These are phyloP conservation scores for Sweltsa coloradensis DNA, from an alignment of 1,140 invertebrate species.

Conservation along the genomic window DNA sequence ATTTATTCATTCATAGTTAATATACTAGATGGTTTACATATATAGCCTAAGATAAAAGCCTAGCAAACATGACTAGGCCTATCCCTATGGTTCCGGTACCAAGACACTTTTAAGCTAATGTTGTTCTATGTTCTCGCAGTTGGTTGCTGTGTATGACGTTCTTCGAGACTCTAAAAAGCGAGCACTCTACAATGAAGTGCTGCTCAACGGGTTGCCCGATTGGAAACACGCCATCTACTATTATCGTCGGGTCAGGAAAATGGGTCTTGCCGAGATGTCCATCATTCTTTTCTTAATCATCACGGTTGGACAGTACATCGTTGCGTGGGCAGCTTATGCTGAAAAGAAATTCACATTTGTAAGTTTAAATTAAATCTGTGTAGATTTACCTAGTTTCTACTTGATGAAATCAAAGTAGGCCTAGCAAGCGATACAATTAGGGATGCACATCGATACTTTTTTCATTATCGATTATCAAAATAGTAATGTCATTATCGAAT, in stretches of 20 bases:
- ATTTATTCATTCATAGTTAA: constrained; percentile 7
- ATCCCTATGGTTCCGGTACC: neutral
- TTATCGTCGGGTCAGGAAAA: constrained; percentile 84
- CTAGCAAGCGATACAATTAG: too few species aligned
- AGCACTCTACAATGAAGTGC: constrained; percentile 76
- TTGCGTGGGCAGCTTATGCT: constrained; percentile 84
- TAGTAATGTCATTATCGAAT: too few species aligned
- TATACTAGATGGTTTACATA: neutral
- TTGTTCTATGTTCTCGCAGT: constrained; percentile 40
- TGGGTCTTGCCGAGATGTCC: constrained; percentile 79
- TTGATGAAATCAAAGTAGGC: too few species aligned
- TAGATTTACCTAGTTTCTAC: too few species aligned
- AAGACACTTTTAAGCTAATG: neutral
- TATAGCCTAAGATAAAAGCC: too few species aligned
- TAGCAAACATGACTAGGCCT: neutral
- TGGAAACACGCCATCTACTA: constrained; percentile 94
- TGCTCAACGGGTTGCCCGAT: constrained; percentile 87
- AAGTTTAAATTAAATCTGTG: constrained; percentile 33
- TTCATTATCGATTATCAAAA: too few species aligned
- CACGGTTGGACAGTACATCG: constrained; percentile 85
- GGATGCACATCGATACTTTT: too few species aligned
- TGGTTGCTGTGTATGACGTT: constrained; percentile 90
- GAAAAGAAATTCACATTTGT: constrained; percentile 78
- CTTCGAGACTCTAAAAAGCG: constrained; percentile 78
- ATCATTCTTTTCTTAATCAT: constrained; percentile 74